Evolutionary conservation across 2,888 invertebrate species (phyloP).

Genomic region (Athalia cordata): DNA sequence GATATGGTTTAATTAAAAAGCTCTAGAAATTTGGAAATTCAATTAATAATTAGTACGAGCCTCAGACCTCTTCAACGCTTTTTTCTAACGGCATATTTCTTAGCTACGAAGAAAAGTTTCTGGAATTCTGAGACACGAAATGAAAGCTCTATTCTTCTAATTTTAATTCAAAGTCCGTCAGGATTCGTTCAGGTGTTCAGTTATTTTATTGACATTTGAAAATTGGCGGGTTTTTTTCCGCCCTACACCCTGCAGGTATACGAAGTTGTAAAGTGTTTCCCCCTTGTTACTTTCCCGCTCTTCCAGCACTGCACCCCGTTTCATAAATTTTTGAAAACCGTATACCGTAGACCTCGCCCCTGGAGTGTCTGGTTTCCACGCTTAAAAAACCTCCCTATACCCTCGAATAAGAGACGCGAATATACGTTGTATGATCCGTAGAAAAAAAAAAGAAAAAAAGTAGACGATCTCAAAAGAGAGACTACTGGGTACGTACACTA

Average conservation of each 20-base stretch:
- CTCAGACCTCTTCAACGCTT: too few species aligned
- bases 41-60: too few species aligned
- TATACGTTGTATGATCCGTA: not conserved
- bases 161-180: not conserved
- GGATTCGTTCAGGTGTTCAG: not conserved
- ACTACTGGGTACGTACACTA: not conserved
- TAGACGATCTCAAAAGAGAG: not conserved
- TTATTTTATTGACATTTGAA: too few species aligned
- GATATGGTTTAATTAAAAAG: too few species aligned
- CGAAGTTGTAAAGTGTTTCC: conserved; percentile 21
- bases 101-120: too few species aligned
- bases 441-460: not conserved
- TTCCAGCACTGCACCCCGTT: not conserved
- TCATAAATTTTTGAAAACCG: not conserved
- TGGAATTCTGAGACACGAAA: too few species aligned
- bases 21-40: too few species aligned
- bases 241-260: not conserved
- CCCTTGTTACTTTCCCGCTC: not conserved
- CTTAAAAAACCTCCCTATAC: too few species aligned
- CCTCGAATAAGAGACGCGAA: not conserved
- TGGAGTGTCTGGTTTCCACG: too few species aligned
- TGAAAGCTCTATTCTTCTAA: not conserved
- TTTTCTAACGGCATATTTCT: too few species aligned
- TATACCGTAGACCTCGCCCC: too few species aligned
- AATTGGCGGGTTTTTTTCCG: too few species aligned